Conservation (phyloP, 2,888 invertebrate genomes). For the Venustoraphidia nigricollis region DNA sequence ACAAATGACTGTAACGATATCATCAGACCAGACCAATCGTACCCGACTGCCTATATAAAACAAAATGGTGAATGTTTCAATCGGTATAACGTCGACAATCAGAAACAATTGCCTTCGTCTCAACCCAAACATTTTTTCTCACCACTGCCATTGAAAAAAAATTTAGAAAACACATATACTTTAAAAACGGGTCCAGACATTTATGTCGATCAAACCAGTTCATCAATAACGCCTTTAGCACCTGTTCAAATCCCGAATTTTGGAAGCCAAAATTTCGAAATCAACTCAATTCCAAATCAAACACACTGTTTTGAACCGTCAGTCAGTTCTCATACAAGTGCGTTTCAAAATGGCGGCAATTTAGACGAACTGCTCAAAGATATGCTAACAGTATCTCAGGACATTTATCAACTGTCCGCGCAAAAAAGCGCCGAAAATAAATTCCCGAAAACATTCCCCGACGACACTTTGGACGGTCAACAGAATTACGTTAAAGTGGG, state of each 20-base stretch:
- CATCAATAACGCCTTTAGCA: no score
- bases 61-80: background rate
- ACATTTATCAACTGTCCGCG: slow-evolving; percentile 19
- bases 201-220: slow-evolving; percentile 2
- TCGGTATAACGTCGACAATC: no score
- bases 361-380: slow-evolving; percentile 52
- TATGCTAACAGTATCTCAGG: slow-evolving; percentile 41
- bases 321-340: slow-evolving; percentile 14
- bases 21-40: slow-evolving; percentile 27
- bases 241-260: no score
- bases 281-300: no score
- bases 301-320: no score
- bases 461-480: background rate
- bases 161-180: slow-evolving; percentile 1
- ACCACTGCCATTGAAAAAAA: slow-evolving; percentile 17
- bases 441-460: slow-evolving; percentile 7
- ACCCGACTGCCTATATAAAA: slow-evolving; percentile 16
- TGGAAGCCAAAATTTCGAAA: no score
- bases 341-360: slow-evolving; percentile 43
- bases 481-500: background rate
- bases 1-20: slow-evolving; percentile 15
- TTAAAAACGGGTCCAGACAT: slow-evolving; percentile 12
- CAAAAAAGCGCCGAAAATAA: slow-evolving; percentile 2
- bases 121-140: slow-evolving; percentile 30
- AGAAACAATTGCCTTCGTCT: no score